These are phyloP conservation scores for Erythrolamprus reginae DNA, from an alignment of 2,113 vertebrate species.

Conservation along the genomic window DNA sequence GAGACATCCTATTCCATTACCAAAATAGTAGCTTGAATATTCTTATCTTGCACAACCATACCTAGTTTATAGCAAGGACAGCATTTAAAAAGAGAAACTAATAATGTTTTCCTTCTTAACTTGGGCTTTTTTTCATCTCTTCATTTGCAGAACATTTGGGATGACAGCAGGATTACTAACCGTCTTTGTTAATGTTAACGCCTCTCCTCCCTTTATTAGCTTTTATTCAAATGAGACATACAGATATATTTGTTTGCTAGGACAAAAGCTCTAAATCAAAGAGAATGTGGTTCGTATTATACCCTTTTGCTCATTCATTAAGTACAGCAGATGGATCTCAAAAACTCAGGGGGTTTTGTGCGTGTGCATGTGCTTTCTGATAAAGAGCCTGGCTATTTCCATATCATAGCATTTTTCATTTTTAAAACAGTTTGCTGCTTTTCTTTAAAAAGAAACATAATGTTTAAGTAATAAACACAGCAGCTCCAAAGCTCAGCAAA, in stretches of 20 bases:
- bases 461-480: conserved; percentile 4
- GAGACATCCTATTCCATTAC: neutral
- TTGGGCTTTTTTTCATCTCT: neutral
- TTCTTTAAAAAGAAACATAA: neutral
- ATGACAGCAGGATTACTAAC: neutral
- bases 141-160: neutral
- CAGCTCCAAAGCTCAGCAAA: conserved; percentile 10
- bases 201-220: neutral
- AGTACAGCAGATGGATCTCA: neutral
- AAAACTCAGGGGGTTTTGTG: neutral
- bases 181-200: neutral
- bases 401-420: neutral
- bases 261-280: conserved; percentile 10
- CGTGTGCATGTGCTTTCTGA: neutral
- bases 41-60: neutral
- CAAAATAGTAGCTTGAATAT: neutral
- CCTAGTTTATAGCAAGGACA: neutral
- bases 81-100: neutral
- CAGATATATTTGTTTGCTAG: conserved; percentile 8
- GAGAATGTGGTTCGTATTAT: neutral
- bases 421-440: neutral
- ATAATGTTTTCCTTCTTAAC: neutral
- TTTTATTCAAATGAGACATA: neutral
- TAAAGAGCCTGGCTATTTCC: conserved; percentile 5
- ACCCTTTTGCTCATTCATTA: conserved; percentile 13